phyloP scores from a whole-genome alignment of 2,113 vertebrate genomes.

The Pseudopipra pipra region DNA sequence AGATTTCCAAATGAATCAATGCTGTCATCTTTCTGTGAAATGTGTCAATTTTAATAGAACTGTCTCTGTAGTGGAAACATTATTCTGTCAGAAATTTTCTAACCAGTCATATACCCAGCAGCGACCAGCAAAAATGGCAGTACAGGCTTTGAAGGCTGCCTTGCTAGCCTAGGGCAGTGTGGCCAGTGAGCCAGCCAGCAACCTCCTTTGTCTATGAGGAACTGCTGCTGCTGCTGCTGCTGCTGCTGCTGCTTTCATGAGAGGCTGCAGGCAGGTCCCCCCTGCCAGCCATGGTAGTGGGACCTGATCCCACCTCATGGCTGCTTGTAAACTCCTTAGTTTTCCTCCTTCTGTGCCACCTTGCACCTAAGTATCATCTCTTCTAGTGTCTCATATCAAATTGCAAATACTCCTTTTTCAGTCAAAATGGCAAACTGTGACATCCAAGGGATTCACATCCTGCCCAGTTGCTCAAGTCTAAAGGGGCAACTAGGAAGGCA shows the following conservation, averaged over 20 bases:
- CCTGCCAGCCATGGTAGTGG: neutral
- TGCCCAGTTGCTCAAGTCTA: neutral
- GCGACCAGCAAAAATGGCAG: conserved; percentile 30
- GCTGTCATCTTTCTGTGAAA: conserved; percentile 26
- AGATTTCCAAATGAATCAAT: neutral
- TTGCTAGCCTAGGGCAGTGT: neutral
- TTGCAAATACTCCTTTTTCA: neutral
- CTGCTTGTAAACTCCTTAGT: neutral
- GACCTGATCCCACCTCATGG: accelerated
- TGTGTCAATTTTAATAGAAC: conserved; percentile 54
- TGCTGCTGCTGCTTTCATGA: neutral
- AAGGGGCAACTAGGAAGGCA: neutral
- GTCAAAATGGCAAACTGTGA: neutral
- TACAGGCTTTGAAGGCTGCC: neutral
- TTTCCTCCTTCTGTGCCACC: neutral
- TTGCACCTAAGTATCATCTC: neutral
- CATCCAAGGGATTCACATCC: neutral
- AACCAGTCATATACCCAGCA: conserved; percentile 37
- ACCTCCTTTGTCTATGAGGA: neutral
- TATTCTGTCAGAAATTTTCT: conserved; percentile 43
- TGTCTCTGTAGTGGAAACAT: conserved; percentile 9
- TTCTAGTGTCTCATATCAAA: neutral
- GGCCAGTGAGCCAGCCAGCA: neutral
- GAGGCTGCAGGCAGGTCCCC: neutral
- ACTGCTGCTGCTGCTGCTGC: neutral